Evolutionary conservation across 1,140 invertebrate genomes (phyloP).

Genomic region (Drosophila triauraria): DNA sequence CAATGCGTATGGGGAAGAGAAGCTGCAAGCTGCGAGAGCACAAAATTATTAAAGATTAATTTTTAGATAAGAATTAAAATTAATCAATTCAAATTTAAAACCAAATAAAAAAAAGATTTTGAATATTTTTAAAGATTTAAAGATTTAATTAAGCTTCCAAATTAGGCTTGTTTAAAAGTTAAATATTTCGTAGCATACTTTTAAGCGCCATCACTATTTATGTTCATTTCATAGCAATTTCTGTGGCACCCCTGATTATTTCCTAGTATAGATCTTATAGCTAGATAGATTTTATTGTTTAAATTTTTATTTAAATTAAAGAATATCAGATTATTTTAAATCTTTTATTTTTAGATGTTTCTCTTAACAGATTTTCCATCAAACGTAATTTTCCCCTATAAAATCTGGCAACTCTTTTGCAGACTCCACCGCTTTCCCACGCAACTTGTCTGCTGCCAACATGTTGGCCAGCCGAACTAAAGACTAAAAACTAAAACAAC

Average conservation of each 20-base stretch:
- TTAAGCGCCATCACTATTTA: not conserved
- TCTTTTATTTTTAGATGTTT: not conserved
- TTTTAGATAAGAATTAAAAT: constrained; percentile 28
- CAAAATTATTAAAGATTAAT: constrained; percentile 7
- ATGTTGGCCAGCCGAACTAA: constrained; percentile 41
- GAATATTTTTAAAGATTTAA: not conserved
- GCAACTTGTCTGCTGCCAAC: constrained; percentile 52
- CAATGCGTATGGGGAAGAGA: constrained; percentile 11
- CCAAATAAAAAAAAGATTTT: not conserved
- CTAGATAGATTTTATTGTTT: not conserved
- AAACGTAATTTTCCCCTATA: not conserved
- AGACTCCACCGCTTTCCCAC: constrained; percentile 4
- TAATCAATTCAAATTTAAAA: not conserved
- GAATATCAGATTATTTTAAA: not conserved
- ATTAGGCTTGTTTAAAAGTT: not conserved
- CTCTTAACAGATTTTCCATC: not conserved
- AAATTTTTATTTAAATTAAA: no score
- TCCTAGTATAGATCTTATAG: no score
- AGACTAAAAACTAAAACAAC: constrained; percentile 4
- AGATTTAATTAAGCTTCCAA: not conserved
- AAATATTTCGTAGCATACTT: not conserved
- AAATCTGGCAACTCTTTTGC: constrained; percentile 35
- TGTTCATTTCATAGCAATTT: not conserved
- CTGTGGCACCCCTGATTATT: not conserved
- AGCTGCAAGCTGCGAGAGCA: not conserved